Conservation (phyloP, 2,113 vertebrate genomes). For the Scophthalmus maximus region DNA sequence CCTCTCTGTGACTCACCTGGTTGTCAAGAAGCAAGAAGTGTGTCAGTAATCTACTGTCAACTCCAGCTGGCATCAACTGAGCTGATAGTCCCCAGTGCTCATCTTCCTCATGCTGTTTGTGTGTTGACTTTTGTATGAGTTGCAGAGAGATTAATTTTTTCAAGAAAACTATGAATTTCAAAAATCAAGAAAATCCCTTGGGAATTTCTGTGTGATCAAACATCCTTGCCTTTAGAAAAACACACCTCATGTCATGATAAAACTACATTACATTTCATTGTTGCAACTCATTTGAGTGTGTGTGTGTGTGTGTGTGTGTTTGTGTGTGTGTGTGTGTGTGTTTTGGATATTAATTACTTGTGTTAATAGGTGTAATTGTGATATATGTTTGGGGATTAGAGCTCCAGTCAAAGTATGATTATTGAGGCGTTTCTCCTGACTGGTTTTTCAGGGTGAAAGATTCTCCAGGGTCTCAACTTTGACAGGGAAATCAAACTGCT, state of each 20-base stretch:
- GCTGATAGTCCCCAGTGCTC: slow-evolving; percentile 9
- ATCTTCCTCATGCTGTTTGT: neutral
- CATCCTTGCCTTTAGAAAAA: no score
- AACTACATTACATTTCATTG: no score
- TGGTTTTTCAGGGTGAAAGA: slow-evolving; percentile 56
- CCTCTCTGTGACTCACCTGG: slow-evolving; percentile 18
- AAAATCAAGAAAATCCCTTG: no score
- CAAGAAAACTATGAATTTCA: no score
- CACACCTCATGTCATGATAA: no score
- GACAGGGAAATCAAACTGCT: slow-evolving; percentile 50
- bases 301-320: neutral
- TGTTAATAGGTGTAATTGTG: slow-evolving; percentile 64
- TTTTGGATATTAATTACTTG: slow-evolving; percentile 60
- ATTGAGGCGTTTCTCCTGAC: slow-evolving; percentile 50
- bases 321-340: slow-evolving; percentile 8
- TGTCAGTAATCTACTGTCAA: slow-evolving; percentile 30
- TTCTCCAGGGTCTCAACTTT: slow-evolving; percentile 31
- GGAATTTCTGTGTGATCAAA: neutral
- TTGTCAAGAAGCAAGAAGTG: slow-evolving; percentile 13
- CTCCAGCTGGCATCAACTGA: slow-evolving; percentile 24
- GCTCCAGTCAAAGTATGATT: slow-evolving; percentile 44
- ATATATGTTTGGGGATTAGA: slow-evolving; percentile 64
- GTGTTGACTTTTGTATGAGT: neutral
- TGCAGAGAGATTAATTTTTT: neutral
- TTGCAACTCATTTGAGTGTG: no score